These are phyloP conservation scores for Rattus rattus DNA, from an alignment of 2,113 vertebrate genomes.

Conservation along the genomic window DNA sequence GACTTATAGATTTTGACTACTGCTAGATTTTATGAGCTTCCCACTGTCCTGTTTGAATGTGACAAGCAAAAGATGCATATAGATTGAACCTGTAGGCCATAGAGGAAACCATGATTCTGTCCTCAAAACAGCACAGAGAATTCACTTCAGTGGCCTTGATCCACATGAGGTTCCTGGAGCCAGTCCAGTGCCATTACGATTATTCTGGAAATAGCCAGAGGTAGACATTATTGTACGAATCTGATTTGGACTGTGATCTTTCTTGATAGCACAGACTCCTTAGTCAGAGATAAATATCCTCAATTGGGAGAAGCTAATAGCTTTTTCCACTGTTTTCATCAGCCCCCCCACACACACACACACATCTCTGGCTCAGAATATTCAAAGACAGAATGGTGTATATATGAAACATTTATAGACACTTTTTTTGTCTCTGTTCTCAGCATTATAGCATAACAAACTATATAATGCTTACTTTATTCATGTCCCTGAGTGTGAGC, in stretches of 20 bases:
- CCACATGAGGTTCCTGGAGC: background rate
- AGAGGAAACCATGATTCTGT: background rate
- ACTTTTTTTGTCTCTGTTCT: background rate
- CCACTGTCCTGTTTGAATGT: background rate
- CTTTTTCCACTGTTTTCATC: background rate
- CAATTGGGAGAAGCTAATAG: background rate
- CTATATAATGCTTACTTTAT: background rate
- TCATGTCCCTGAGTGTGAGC: background rate
- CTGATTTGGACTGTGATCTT: conserved; percentile 46
- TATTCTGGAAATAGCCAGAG: background rate
- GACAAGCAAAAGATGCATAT: background rate
- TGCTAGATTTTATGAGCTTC: conserved; percentile 7
- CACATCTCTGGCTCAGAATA: background rate
- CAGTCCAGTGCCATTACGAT: background rate
- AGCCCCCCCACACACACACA: no score
- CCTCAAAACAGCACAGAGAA: background rate
- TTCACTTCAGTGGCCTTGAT: conserved; percentile 60
- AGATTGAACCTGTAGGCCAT: background rate
- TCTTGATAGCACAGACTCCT: conserved; percentile 41
- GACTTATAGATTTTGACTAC: conserved; percentile 21
- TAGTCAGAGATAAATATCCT: conserved; percentile 64
- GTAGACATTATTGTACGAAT: background rate
- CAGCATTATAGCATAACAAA: background rate
- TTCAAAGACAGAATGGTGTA: background rate
- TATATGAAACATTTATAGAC: background rate